A percentile compares a stretch with the other conserved stretches of the same genome.
Evolutionary conservation across 2,797 vertebrate genomes (phyloP).

Genomic region (Halcyon chelicuti): DNA sequence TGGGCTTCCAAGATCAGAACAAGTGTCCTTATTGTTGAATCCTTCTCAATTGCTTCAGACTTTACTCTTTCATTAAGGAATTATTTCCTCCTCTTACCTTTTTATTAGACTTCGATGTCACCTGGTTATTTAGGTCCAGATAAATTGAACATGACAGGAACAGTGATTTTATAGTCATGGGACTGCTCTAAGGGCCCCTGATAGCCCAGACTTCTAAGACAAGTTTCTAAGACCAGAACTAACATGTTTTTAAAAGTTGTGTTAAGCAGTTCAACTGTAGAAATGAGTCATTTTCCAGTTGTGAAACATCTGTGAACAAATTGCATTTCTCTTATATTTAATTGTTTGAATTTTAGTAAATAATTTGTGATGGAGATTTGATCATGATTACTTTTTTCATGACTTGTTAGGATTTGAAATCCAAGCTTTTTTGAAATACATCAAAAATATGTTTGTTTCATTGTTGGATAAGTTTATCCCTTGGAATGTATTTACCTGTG

Average conservation of each 20-base stretch:
- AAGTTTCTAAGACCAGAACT: not conserved
- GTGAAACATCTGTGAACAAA: not conserved
- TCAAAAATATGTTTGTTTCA: not conserved
- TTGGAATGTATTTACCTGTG: not conserved
- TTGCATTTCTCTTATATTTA: not conserved
- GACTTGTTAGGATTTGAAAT: not conserved
- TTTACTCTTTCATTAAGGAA: not conserved
- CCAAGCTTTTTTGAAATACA: not conserved
- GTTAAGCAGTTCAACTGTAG: not conserved
- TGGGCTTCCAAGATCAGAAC: not conserved
- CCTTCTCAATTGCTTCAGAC: not conserved
- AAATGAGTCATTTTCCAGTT: not conserved
- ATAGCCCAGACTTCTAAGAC: not conserved
- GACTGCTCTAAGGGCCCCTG: not conserved
- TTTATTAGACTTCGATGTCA: not conserved
- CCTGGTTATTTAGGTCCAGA: not conserved
- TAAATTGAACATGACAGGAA: not conserved
- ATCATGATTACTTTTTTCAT: not conserved
- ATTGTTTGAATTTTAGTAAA: not conserved
- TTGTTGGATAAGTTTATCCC: not conserved
- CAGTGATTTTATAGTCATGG: not conserved
- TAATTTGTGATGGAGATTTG: not conserved
- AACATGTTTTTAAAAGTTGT: not conserved
- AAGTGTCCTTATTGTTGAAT: not conserved
- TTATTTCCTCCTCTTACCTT: not conserved